Evolutionary conservation across 2,797 vertebrate genomes (phyloP).

Genomic region (Corythornis leucogaster): DNA sequence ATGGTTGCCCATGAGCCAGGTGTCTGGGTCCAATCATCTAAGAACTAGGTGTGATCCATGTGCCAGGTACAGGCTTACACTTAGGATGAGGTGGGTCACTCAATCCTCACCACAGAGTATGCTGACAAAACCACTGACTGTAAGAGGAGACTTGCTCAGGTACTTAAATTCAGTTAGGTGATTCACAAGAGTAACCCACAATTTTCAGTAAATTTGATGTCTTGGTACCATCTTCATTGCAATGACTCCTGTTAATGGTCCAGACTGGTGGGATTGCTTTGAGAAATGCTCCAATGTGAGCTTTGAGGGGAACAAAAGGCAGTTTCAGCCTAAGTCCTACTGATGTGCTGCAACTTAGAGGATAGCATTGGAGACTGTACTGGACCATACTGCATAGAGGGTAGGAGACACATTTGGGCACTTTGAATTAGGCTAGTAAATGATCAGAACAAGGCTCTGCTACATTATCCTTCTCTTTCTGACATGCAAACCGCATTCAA

Average conservation of each 20-base stretch:
- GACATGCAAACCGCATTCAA: background rate
- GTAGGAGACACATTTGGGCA: background rate
- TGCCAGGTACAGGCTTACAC: accelerated
- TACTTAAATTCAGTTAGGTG: background rate
- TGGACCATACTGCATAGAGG: background rate
- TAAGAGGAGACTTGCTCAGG: background rate
- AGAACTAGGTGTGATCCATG: background rate
- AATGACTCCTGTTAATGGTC: background rate
- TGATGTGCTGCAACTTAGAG: background rate
- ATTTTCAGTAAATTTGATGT: background rate
- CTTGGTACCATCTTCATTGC: background rate
- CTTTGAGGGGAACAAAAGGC: background rate
- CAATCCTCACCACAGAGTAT: background rate
- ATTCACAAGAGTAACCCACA: background rate
- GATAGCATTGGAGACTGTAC: background rate
- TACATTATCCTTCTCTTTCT: background rate
- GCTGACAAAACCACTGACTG: background rate
- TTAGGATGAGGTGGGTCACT: background rate
- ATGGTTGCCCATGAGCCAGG: background rate
- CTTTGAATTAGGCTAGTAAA: background rate
- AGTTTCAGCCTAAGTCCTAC: background rate
- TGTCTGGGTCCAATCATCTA: background rate
- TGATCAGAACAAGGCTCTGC: background rate
- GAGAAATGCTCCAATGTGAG: background rate
- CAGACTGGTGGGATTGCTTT: background rate